Percentiles rank a stretch among this genome's conserved stretches.
phyloP scores from a whole-genome alignment of 2,888 invertebrate species.

The Drosophila infuscata region DNA sequence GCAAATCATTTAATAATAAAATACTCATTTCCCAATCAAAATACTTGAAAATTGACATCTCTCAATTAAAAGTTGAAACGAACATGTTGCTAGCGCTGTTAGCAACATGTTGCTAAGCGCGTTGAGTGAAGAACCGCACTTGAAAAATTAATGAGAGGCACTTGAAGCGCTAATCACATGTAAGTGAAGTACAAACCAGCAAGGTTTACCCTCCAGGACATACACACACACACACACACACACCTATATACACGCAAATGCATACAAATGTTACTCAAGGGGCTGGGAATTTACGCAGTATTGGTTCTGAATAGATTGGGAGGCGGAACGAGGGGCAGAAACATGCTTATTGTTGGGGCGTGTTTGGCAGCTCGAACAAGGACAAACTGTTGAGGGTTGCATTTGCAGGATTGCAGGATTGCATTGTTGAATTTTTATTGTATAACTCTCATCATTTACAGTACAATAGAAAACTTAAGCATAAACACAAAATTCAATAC shows the following conservation, averaged over 20 bases:
- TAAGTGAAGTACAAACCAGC: constrained; percentile 58
- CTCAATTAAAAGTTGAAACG: background rate
- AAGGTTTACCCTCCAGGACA: constrained; percentile 48
- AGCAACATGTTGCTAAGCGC: constrained; percentile 54
- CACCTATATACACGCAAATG: constrained; percentile 13
- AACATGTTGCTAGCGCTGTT: constrained; percentile 15
- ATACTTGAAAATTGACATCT: background rate
- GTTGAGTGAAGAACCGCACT: constrained; percentile 56
- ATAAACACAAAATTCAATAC: constrained; percentile 35
- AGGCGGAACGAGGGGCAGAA: constrained; percentile 33
- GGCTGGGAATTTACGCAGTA: constrained; percentile 39
- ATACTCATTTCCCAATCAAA: background rate
- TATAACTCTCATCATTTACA: constrained; percentile 42
- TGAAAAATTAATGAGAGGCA: constrained; percentile 74
- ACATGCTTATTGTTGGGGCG: constrained; percentile 44
- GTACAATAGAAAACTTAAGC: constrained; percentile 62
- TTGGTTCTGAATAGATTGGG: background rate
- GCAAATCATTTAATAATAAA: background rate
- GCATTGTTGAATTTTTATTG: constrained; percentile 60
- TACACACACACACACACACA: background rate
- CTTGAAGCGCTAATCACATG: constrained; percentile 76
- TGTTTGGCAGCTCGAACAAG: constrained; percentile 6
- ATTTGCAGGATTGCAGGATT: constrained; percentile 47
- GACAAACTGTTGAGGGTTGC: constrained; percentile 54
- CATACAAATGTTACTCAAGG: constrained; percentile 11